Evolutionary conservation across 2,888 invertebrate species (phyloP), one percentile per base, ranked within the genome.

Genomic region (Papilio protenor): DNA sequence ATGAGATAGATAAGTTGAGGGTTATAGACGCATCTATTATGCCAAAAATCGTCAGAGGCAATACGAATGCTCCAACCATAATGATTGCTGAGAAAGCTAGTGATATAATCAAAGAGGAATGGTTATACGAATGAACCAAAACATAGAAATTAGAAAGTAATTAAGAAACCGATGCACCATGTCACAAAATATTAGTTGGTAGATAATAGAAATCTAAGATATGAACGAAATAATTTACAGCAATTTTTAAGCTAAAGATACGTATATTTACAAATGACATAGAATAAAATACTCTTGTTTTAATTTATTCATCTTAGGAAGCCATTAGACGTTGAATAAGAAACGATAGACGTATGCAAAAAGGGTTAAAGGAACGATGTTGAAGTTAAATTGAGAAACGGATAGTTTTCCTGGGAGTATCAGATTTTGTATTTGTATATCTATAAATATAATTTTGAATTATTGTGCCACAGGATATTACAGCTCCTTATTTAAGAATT

Each of bases 11-110:
- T 55, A 94, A 95, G 27, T 87, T 97, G 49, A 92, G 97, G 83
- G 97, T 97, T 0, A 94, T 96, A 18, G 97, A 97, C 85, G 95
- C 96, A 0, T 96, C 96, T 0, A 95, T 96, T 27, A 96, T 96
- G 96, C 96, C 96, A 0, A 87, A 90, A 40, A 95, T 96, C 80
- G 92, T 96, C 0, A 89, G 95, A 85, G 97, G 97, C 8, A 98
- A 98, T 88, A 97, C 97, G 0, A 98, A 98, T 87, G 98, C 97
- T 0, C 97, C 98, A 0, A 96, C 96, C 0, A 96, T 98, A 18
- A 98, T 98, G 98, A 97, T 98, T 76, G 98, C 96, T 0, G 98
- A 98, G 86, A 97, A 97, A 83, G 97, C 96, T 0, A 95, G 97
- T 1, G 97, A 98, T 89, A 95, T 97, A 94, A 96, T 97, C 74